A percentile compares a stretch with the other conserved stretches of the same genome.
Evolutionary conservation across 1,140 invertebrate genomes (phyloP).

Genomic region (Watersipora subatra): DNA sequence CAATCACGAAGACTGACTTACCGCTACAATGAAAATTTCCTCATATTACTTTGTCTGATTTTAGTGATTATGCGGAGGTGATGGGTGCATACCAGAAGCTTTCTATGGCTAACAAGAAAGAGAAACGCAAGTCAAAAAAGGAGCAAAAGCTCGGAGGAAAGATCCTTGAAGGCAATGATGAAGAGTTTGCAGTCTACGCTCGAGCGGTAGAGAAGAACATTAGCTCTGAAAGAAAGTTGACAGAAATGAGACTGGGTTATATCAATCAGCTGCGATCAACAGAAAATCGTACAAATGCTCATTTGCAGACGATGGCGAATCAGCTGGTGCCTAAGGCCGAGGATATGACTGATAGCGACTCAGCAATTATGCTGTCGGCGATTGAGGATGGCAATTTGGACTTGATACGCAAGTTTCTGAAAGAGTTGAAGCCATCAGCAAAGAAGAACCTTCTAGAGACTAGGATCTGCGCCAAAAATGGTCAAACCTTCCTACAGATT

Average conservation of each 20-base stretch:
- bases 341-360: neutral
- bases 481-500: neutral
- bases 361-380: neutral
- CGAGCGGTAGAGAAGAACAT: neutral
- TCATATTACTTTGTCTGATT: too few relatives aligned
- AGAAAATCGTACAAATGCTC: neutral
- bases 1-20: too few relatives aligned
- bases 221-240: neutral
- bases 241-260: neutral
- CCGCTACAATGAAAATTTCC: too few relatives aligned
- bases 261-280: neutral
- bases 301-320: neutral
- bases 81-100: too few relatives aligned
- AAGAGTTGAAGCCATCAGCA: neutral
- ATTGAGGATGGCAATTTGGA: neutral
- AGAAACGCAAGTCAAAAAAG: too few relatives aligned
- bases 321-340: neutral
- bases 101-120: too few relatives aligned
- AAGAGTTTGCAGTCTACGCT: neutral
- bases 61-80: too few relatives aligned
- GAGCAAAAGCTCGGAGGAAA: too few relatives aligned
- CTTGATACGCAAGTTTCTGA: neutral
- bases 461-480: neutral
- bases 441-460: neutral
- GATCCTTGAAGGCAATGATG: too few relatives aligned